phyloP scores from a whole-genome alignment of 2,888 invertebrate genomes.

The Myopa testacea region DNA sequence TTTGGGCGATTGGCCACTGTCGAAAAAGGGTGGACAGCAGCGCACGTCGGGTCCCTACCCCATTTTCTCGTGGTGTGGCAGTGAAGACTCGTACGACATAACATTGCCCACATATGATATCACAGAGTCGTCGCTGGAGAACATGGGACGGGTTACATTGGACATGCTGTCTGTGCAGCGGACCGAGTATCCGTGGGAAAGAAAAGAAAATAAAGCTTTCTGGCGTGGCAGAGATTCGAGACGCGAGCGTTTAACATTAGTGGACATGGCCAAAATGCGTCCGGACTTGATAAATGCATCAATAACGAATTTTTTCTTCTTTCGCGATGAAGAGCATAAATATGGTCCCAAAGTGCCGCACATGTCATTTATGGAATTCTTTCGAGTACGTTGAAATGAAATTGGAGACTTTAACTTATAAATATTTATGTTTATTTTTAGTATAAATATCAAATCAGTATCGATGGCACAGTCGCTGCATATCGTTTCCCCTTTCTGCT shows the following conservation, averaged over 20 bases:
- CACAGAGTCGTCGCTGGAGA: slow-evolving; percentile 90
- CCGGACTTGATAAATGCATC: slow-evolving; percentile 90
- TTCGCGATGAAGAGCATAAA: slow-evolving; percentile 81
- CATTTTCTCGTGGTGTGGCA: slow-evolving; percentile 97
- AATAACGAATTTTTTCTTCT: slow-evolving; percentile 97
- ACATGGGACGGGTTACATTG: slow-evolving; percentile 91
- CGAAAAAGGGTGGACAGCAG: slow-evolving; percentile 69
- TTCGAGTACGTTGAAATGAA: slow-evolving; percentile 77
- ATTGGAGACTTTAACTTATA: background rate
- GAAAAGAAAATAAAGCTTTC: slow-evolving; percentile 81
- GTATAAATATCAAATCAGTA: slow-evolving; percentile 94
- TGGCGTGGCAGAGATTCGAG: slow-evolving; percentile 95
- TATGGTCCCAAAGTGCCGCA: slow-evolving; percentile 89
- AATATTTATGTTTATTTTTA: slow-evolving; percentile 64
- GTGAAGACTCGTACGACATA: slow-evolving; percentile 85
- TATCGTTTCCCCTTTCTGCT: slow-evolving; percentile 93
- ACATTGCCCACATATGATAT: slow-evolving; percentile 96
- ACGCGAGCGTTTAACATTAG: slow-evolving; percentile 83
- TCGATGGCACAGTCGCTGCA: slow-evolving; percentile 97
- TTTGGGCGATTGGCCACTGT: slow-evolving; percentile 95
- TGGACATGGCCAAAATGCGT: slow-evolving; percentile 79
- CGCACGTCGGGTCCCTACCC: slow-evolving; percentile 74
- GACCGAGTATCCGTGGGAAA: slow-evolving; percentile 77
- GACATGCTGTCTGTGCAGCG: slow-evolving; percentile 93
- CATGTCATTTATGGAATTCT: slow-evolving; percentile 92